Evolutionary conservation across 2,888 invertebrate genomes (phyloP), one percentile per base, ranked within the genome.

Genomic region (Ormyrus rosae): DNA sequence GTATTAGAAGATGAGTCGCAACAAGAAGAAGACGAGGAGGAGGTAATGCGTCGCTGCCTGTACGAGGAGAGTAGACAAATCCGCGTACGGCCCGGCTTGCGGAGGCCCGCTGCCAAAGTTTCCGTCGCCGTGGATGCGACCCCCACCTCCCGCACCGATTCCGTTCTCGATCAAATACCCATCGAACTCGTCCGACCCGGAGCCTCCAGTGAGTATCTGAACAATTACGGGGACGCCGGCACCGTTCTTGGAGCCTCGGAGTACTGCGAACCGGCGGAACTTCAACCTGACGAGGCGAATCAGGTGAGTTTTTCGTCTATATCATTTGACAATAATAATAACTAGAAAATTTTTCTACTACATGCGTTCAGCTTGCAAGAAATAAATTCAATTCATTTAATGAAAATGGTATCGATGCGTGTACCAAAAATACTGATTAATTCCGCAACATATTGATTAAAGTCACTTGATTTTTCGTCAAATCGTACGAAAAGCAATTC

Each of bases 91-190:
- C 88, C 10, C 85, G 90, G 50, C 86, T 89, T 34, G 88, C 89
- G 53, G 88, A 89, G 63, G 78, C 92, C 93, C 81, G 93, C 4
- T 2, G 34, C 94, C 0, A 94, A 95, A 90, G 94, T 96, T 3
- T 96, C 95, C 0, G 94, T 96, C 9, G 96, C 94, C 0, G 92
- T 96, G 51, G 96, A 96, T 88, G 96, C 96, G 0, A 96, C 96
- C 0, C 95, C 96, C 10, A 93, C 94, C 1, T 94, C 95, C 1
- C 92, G 96, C 82, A 95, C 95, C 46, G 93, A 93, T 82, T 95
- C 96, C 75, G 93, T 96, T 53, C 88, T 96, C 71, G 93, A 94
- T 84, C 96, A 96, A 91, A 93, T 95, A 88, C 96, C 96, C 0
- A 95, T 96, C 82, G 96, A 96, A 90, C 88, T 95, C 65, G 93